These are phyloP conservation scores for Sciurus vulgaris DNA, from an alignment of 2,797 vertebrate genomes.

Conservation along the genomic window DNA sequence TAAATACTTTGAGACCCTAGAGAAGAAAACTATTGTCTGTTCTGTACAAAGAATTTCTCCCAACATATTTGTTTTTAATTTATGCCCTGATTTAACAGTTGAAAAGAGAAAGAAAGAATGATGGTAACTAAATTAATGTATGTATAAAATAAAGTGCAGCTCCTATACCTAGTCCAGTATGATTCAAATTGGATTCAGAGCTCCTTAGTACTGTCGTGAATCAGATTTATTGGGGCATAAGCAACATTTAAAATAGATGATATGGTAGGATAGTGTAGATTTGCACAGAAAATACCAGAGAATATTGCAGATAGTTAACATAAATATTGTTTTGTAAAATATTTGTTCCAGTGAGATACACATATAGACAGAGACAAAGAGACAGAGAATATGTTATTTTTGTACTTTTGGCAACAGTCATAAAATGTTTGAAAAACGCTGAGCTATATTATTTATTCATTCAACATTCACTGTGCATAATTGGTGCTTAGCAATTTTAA, in stretches of 20 bases:
- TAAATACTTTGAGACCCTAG: not conserved
- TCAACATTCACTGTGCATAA: not conserved
- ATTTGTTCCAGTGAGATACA: conserved; percentile 21
- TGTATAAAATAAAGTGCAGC: conserved; percentile 7
- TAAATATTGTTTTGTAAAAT: conserved; percentile 1
- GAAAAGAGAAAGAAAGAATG: not conserved
- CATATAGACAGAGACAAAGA: not conserved
- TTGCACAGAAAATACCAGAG: conserved; percentile 29
- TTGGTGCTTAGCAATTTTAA: conserved; percentile 1
- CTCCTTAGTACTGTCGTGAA: not conserved
- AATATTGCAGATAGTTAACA: not conserved
- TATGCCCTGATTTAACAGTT: conserved; percentile 12
- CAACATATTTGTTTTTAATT: conserved; percentile 56
- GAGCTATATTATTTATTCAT: conserved; percentile 18
- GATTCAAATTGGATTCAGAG: conserved; percentile 36
- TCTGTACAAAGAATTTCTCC: conserved; percentile 46
- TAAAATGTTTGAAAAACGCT: conserved; percentile 1
- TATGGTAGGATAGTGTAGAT: not conserved
- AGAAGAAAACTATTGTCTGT: conserved; percentile 21
- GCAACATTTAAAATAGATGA: conserved; percentile 64
- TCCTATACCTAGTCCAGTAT: conserved; percentile 2
- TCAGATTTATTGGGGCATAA: not conserved
- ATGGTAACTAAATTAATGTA: conserved; percentile 36
- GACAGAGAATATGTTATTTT: not conserved
- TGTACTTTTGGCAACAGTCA: not conserved